phyloP scores from a whole-genome alignment of 2,888 invertebrate species.

The Timandra comae region DNA sequence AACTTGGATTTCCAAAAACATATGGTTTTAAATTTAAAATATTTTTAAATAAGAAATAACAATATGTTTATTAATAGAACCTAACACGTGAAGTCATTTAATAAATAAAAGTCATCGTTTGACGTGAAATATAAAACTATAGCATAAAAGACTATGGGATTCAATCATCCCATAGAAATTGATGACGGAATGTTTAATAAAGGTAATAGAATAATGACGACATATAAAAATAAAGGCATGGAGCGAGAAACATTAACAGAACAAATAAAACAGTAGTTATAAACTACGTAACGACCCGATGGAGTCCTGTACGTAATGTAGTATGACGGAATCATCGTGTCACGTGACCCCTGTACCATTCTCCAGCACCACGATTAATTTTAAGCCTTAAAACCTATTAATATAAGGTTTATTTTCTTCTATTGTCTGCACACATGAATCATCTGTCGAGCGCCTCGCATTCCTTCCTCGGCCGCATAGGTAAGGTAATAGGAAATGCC shows the following conservation, averaged over 20 bases:
- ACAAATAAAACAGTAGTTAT: no score
- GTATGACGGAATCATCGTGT: constrained; percentile 52
- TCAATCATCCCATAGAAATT: no score
- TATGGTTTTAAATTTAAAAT: neutral
- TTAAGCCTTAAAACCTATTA: constrained; percentile 8
- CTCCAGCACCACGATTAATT: constrained; percentile 23
- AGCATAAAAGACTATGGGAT: no score
- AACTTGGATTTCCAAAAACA: constrained; percentile 15
- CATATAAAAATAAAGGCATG: no score
- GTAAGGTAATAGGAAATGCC: constrained; percentile 68
- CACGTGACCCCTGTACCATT: constrained; percentile 50
- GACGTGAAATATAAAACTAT: no score
- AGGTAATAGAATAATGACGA: no score
- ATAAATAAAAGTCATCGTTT: no score
- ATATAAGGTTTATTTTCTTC: constrained; percentile 18
- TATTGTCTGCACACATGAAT: constrained; percentile 40
- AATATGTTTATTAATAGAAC: no score
- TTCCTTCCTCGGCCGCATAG: constrained; percentile 56
- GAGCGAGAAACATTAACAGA: no score
- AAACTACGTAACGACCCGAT: constrained; percentile 12
- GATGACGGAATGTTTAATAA: no score
- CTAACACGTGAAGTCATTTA: no score
- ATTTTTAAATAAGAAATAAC: no score
- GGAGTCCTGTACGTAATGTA: constrained; percentile 30
- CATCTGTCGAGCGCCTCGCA: constrained; percentile 50